Evolutionary conservation across 30 jellyfish, hydroid and myxozoan species (phyloP).

Genomic region (Clytia hemisphaerica): DNA sequence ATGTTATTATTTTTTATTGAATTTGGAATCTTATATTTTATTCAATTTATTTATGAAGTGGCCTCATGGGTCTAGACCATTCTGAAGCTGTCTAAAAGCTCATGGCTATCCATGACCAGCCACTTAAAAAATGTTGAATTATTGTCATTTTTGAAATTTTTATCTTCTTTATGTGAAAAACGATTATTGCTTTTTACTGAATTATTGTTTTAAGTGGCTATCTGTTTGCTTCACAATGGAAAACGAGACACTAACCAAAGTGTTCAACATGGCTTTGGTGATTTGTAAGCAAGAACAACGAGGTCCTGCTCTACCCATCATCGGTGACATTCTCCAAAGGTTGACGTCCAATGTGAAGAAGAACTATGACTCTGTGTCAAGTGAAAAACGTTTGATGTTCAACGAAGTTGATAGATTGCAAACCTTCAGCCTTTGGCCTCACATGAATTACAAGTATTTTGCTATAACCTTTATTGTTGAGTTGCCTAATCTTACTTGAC

Average conservation of each 20-base stretch:
- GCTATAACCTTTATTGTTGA: no score
- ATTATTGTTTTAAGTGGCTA: conserved; percentile 56
- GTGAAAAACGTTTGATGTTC: conserved; percentile 66
- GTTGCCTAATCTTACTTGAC: no score
- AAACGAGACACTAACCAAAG: conserved; percentile 27
- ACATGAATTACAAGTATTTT: conserved; percentile 61
- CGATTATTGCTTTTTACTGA: not conserved
- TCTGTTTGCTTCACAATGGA: conserved; percentile 75
- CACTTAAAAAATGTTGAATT: no score
- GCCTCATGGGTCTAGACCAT: no score
- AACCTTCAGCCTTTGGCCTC: conserved; percentile 83
- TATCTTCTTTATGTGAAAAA: not conserved
- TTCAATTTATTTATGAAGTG: no score
- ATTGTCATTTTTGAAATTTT: not conserved
- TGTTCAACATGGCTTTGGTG: conserved; percentile 38
- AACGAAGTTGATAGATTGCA: conserved; percentile 73
- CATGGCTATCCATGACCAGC: no score
- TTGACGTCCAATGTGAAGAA: conserved; percentile 40
- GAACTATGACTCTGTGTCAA: conserved; percentile 25
- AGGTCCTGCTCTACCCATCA: conserved; percentile 80
- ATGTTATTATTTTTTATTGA: no score
- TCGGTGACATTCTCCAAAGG: conserved; percentile 76
- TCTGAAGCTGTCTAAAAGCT: no score
- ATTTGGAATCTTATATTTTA: no score
- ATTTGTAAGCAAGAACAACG: conserved; percentile 46